These are phyloP conservation scores for Automeris io DNA, from an alignment of 2,888 invertebrate genomes.

Conservation along the genomic window DNA sequence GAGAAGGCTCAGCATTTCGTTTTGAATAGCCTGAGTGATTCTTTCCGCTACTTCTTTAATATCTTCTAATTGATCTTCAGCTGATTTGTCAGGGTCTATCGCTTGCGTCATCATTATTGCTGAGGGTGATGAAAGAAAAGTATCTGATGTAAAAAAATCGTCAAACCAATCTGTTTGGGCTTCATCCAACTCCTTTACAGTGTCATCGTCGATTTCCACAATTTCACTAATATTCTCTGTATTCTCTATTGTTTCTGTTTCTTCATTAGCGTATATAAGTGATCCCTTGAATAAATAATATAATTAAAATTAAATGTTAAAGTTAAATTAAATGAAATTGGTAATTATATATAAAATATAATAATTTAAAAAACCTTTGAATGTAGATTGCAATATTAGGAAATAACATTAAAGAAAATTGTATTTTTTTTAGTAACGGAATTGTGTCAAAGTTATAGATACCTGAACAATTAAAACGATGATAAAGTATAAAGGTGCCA, in stretches of 20 bases:
- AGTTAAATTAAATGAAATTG: background rate
- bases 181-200: conserved; percentile 27
- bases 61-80: conserved; percentile 57
- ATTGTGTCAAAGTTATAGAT: conserved; percentile 19
- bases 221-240: conserved; percentile 18
- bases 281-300: conserved; percentile 36
- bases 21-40: conserved; percentile 46
- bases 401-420: conserved; percentile 7
- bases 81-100: conserved; percentile 40
- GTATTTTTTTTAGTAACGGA: background rate
- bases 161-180: conserved; percentile 48
- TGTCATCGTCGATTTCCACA: conserved; percentile 24
- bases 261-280: conserved; percentile 31
- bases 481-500: conserved; percentile 49
- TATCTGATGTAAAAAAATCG: background rate
- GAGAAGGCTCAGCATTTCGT: conserved; percentile 52
- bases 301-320: background rate
- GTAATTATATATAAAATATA: background rate
- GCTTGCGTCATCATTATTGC: conserved; percentile 51
- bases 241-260: conserved; percentile 22
- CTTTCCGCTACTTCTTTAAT: conserved; percentile 54
- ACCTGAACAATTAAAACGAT: conserved; percentile 57
- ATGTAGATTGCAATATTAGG: background rate
- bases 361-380: background rate
- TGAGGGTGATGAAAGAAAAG: conserved; percentile 28